Base-by-base conservation (phyloP, 2,113 vertebrate species). In the Pangasianodon gigas region DNA sequence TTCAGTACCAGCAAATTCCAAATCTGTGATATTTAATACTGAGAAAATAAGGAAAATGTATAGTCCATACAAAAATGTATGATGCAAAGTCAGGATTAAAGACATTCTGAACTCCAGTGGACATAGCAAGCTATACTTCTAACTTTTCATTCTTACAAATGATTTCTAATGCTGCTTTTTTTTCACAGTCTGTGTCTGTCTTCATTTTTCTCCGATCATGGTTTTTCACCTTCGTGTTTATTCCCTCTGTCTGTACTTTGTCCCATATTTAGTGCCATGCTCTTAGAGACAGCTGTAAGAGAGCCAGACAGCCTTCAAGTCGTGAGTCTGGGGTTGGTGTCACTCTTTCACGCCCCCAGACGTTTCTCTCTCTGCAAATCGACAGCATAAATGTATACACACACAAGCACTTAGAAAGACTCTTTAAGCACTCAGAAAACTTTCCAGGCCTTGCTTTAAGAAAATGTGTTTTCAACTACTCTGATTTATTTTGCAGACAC, bases 331-430 rank as follows among this genome's bases (percentile, higher is more conserved):
- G 54, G 44, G 81, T 44, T 46, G 2, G 67, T 85, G 71, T 92
- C 84, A 69, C 74, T 90, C 79, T 87, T 88, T 92, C 80, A 84
- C 58, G n/a, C 90, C 85, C 52, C 71, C 89, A 89, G 87, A 90
- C 84, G 54, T 48, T 74, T 71, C 60, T 26, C 6, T 48, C 46
- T 51, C 51, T 71, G 71, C 32, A 54, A 1, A 24, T 37, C 81
- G 87, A 89, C 87, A 82, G 65, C 32, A 77, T 46, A 21, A 87
- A 85, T 48, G 37, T 29, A 77, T 48, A 75, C 32, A 62, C 46
- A 84, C 77, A 67, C 74, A 41, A 41, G 32, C 44, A 10, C 44
- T 79, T 79, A 48, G 21, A n/a, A 74, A 74, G 58, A 91, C 37
- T 67, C 41, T 71, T 67, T 24, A 82, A 88, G 79, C 19, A 67